These are phyloP conservation scores for Sebastes iracundus DNA, from an alignment of 2,797 vertebrate genomes.

Conservation along the genomic window DNA sequence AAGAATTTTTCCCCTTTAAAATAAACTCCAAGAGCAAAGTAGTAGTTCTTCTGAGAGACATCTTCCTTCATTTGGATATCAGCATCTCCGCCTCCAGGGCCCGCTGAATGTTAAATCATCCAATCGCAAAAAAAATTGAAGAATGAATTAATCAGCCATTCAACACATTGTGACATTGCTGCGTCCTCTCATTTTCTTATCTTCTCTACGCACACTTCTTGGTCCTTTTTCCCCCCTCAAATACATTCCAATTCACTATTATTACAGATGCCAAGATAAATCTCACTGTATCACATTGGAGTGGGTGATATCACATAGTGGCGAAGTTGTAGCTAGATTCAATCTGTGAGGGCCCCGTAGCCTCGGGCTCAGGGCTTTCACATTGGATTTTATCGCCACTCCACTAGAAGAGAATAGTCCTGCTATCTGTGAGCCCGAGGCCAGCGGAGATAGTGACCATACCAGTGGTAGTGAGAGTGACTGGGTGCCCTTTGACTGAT, in stretches of 20 bases:
- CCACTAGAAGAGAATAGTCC: conserved; percentile 57
- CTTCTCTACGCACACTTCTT: conserved; percentile 67
- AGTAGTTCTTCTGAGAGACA: conserved; percentile 27
- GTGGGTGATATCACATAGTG: conserved; percentile 60
- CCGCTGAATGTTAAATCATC: conserved; percentile 56
- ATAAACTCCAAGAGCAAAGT: conserved; percentile 21
- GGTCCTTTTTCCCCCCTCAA: conserved; percentile 16
- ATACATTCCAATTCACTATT: conserved; percentile 64
- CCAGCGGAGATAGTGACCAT: conserved; percentile 67
- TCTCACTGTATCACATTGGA: conserved; percentile 53
- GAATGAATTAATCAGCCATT: conserved; percentile 73
- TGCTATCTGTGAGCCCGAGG: conserved; percentile 68
- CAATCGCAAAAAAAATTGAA: conserved; percentile 56
- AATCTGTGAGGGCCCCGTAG: conserved; percentile 55
- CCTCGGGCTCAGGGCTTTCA: conserved; percentile 62
- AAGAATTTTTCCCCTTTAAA: conserved; percentile 4
- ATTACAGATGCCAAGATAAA: conserved; percentile 71
- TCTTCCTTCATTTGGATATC: conserved; percentile 53
- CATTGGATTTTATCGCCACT: conserved; percentile 73
- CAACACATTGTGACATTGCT: conserved; percentile 66
- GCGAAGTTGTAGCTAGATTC: conserved; percentile 66
- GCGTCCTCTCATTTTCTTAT: conserved; percentile 74
- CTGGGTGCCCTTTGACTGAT: conserved; percentile 53
- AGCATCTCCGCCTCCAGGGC: conserved; percentile 42
- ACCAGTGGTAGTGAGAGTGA: conserved; percentile 43